Conservation (phyloP, 2,888 invertebrate genomes). For the Standfussiana lucernea region DNA sequence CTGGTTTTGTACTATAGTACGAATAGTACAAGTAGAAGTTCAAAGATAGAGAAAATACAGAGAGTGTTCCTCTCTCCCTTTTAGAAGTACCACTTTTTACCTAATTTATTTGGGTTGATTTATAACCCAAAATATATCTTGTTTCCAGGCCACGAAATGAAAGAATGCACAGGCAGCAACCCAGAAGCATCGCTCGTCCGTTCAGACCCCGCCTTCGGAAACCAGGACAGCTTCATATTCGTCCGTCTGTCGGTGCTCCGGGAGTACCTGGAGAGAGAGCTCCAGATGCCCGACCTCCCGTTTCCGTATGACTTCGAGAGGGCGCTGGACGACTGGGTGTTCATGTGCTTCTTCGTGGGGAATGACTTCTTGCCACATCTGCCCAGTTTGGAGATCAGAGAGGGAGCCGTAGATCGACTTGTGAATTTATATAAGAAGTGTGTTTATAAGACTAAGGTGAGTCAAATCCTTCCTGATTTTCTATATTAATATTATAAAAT, state of each 20-base stretch:
- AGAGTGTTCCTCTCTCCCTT: too few species aligned
- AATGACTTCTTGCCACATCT: constrained; percentile 99
- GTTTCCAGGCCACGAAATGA: constrained; percentile 96
- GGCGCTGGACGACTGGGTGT: constrained; percentile 98
- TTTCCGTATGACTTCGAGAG: constrained; percentile 98
- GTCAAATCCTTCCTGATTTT: constrained; percentile 46
- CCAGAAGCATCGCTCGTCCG: constrained; percentile 91
- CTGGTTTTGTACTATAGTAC: too few species aligned
- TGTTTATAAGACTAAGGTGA: constrained; percentile 97
- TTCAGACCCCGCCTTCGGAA: constrained; percentile 91
- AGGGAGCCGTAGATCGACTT: constrained; percentile 98
- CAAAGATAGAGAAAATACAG: too few species aligned
- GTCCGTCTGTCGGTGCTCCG: constrained; percentile 97
- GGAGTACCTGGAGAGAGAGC: constrained; percentile 97
- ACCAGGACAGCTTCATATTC: constrained; percentile 97
- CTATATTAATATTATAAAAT: too few species aligned
- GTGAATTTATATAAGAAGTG: constrained; percentile 98
- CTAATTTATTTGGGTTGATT: background rate
- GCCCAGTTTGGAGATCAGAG: constrained; percentile 99
- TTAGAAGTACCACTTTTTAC: background rate
- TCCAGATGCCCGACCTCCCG: constrained; percentile 97
- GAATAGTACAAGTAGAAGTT: too few species aligned
- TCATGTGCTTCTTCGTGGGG: constrained; percentile 99
- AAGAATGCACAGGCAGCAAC: constrained; percentile 95
- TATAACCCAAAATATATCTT: background rate